Evolutionary conservation across 1,140 invertebrate species (phyloP).

Genomic region (Pseudomyrmex dendroicus): DNA sequence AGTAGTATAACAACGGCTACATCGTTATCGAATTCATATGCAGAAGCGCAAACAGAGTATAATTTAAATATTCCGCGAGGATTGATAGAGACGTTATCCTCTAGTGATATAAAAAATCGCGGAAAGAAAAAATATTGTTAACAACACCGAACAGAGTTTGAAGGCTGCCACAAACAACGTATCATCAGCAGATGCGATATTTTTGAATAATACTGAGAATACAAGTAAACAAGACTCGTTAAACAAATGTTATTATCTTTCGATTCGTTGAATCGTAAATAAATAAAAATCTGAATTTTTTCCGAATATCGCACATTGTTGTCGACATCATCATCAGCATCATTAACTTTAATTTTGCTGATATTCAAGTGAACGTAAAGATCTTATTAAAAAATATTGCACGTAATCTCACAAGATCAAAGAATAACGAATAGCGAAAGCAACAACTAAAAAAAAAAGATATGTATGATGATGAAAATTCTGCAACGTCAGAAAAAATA

Average conservation of each 20-base stretch:
- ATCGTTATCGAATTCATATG: conserved; percentile 36
- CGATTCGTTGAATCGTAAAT: not conserved
- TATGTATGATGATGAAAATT: not conserved
- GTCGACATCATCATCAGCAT: not conserved
- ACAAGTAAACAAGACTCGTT: not conserved
- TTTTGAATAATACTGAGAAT: not conserved
- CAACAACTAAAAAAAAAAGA: not conserved
- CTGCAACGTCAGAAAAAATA: not conserved
- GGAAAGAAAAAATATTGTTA: not conserved
- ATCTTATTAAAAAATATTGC: not conserved
- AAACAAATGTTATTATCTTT: not conserved
- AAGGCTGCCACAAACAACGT: not conserved
- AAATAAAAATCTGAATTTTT: not conserved
- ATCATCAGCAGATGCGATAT: not conserved
- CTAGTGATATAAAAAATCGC: not conserved
- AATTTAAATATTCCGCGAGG: conserved; percentile 3
- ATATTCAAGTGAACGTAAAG: not conserved
- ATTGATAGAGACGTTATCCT: conserved; percentile 5
- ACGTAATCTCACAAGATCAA: not conserved
- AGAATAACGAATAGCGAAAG: not conserved
- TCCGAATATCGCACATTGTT: not conserved
- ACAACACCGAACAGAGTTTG: not conserved
- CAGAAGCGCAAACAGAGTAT: not conserved
- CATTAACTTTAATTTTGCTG: not conserved
- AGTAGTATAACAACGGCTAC: not conserved